These are phyloP conservation scores for Tribolium castaneum DNA, from an alignment of 1,140 invertebrate genomes.

Conservation along the genomic window DNA sequence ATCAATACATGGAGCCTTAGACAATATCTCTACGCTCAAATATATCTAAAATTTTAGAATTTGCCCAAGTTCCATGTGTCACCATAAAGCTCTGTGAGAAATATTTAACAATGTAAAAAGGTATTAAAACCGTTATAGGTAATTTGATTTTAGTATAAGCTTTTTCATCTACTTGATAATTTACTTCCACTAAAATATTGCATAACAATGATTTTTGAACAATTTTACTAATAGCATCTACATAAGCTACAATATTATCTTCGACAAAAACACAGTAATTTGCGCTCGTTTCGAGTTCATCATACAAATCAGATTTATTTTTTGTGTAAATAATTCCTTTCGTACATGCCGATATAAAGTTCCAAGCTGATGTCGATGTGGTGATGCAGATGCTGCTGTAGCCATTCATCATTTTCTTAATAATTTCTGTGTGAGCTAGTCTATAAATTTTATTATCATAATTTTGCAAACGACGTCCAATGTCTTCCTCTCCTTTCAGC, in stretches of 20 bases:
- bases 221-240: not conserved
- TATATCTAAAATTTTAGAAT: no score
- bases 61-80: not conserved
- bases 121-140: conserved; percentile 12
- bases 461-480: not conserved
- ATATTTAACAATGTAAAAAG: conserved; percentile 4
- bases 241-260: not conserved
- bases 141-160: not conserved
- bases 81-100: not conserved
- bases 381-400: conserved; percentile 13
- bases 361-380: conserved; percentile 4
- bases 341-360: not conserved
- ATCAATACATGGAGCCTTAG: no score
- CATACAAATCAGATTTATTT: not conserved
- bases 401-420: conserved; percentile 10
- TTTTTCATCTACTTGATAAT: no score
- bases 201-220: not conserved
- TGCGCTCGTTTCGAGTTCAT: not conserved
- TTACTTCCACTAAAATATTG: no score
- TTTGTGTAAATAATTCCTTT: conserved; percentile 19
- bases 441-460: conserved; percentile 14
- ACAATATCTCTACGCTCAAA: no score
- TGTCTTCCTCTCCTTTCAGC: conserved; percentile 4
- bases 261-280: not conserved
- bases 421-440: conserved; percentile 7